Conservation (phyloP, 1,140 invertebrate species). For the Drosophila prosaltans region DNA sequence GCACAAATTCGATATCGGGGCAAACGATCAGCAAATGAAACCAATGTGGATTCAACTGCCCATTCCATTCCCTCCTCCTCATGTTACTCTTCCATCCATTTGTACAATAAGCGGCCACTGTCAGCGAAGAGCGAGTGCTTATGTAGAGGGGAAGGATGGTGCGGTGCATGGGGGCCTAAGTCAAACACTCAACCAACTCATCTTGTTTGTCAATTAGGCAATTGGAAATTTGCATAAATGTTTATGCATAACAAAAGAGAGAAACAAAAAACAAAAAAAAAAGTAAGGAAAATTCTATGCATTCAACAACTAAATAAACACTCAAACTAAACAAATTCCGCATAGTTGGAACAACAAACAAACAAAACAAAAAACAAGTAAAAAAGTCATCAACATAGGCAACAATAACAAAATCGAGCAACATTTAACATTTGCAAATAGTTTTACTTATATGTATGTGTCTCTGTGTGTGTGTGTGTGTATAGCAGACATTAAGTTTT, state of each 20-base stretch:
- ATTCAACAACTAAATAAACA: constrained; percentile 50
- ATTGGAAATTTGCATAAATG: constrained; percentile 62
- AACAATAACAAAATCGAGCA: constrained; percentile 1
- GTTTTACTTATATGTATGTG: neutral
- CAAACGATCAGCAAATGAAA: constrained; percentile 26
- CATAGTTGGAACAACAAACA: constrained; percentile 21
- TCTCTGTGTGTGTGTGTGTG: constrained; percentile 2
- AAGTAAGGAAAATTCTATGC: constrained; percentile 26
- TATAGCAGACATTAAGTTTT: constrained; percentile 24
- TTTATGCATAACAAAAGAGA: constrained; percentile 50
- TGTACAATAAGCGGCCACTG: constrained; percentile 62
- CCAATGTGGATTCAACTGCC: constrained; percentile 44
- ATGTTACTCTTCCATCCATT: constrained; percentile 9
- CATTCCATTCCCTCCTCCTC: constrained; percentile 29
- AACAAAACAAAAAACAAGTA: constrained; percentile 18
- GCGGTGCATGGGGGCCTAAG: constrained; percentile 8
- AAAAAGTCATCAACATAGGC: neutral
- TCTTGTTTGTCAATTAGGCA: constrained; percentile 59
- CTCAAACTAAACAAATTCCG: constrained; percentile 27
- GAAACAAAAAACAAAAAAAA: constrained; percentile 20
- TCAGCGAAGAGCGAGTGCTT: constrained; percentile 18
- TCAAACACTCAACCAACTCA: constrained; percentile 40
- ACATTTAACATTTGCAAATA: constrained; percentile 5
- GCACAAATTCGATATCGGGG: constrained; percentile 49
- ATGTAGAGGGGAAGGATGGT: neutral